Base-by-base conservation (phyloP, 1,140 invertebrate species). In the Dufourea novaeangliae region DNA sequence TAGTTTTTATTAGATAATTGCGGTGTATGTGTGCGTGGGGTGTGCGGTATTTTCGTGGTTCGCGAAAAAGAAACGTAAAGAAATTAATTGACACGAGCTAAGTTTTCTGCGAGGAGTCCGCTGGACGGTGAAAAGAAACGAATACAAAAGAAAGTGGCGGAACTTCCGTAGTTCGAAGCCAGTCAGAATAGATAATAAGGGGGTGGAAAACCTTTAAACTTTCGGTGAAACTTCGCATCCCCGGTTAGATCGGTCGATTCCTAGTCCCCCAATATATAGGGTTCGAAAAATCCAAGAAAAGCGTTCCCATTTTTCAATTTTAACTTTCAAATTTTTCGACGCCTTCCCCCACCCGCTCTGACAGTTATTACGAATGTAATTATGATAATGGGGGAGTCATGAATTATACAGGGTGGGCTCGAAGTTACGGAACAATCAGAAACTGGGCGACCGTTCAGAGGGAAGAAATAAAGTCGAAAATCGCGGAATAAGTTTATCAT, bases 51-150 rank as follows among this genome's bases (percentile, higher is more conserved):
- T 39, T 52, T 75, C 62, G 70, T 37, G 67, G 46, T 25, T 34
- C 25, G 34, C 39, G 22, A 41, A 32, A n/a, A n/a, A n/a, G n/a
- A 78, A 57, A 39, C 22, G 59, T 34, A 22, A 67, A 67, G 69
- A 72, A 83, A 83, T 70, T 83, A 83, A 84, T 84, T 83, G 83
- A 67, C n/a, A n/a, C 66, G 52, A 41, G 66, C 57, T 54, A 61
- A 79, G 80, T 74, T 83, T 56, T 57, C 25, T n/a, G n/a, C 27
- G 39, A 64, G 46, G 67, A 79, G 71, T 54, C 63, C 59, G 44
- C 8, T 6, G 41, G 61, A 17, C 64, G 44, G 52, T n/a, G 29
- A 1, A 5, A 34, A 12, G 41, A 6, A 22, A 52, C 37, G 27
- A 44, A 63, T 64, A 67, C 64, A 29, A 71, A 78, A 34, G 39